These are phyloP conservation scores for Oxyura jamaicensis DNA, from an alignment of 2,113 vertebrate genomes.

Conservation along the genomic window DNA sequence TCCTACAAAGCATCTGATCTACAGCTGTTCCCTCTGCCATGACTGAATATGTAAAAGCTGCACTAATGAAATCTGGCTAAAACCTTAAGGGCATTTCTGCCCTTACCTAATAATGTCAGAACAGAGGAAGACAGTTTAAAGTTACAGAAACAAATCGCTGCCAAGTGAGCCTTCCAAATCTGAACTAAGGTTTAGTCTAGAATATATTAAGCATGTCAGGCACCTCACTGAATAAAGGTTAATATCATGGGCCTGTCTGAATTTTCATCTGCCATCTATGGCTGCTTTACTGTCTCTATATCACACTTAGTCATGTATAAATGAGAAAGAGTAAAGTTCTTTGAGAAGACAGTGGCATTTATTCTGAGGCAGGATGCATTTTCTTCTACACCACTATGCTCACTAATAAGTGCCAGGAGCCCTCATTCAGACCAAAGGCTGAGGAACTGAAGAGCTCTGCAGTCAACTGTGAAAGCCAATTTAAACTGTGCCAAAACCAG, in stretches of 20 bases:
- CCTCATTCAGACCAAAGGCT: constrained; percentile 21
- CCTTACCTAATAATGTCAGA: background rate
- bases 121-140: background rate
- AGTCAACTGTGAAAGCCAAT: constrained; percentile 53
- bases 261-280: background rate
- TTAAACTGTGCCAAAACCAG: constrained; percentile 63
- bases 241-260: background rate
- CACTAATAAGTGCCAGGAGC: constrained; percentile 6
- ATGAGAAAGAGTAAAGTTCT: background rate
- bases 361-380: background rate
- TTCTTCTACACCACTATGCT: background rate
- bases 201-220: background rate
- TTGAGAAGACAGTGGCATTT: background rate
- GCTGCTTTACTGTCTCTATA: background rate
- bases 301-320: background rate
- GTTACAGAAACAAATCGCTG: background rate
- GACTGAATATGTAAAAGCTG: background rate
- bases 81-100: background rate
- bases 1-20: background rate
- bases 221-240: background rate
- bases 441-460: constrained; percentile 12
- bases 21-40: background rate
- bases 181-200: background rate
- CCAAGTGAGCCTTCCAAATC: background rate
- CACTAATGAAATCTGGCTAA: background rate